Conservation (phyloP, 2,113 vertebrate species). For the Percina caprodes region DNA sequence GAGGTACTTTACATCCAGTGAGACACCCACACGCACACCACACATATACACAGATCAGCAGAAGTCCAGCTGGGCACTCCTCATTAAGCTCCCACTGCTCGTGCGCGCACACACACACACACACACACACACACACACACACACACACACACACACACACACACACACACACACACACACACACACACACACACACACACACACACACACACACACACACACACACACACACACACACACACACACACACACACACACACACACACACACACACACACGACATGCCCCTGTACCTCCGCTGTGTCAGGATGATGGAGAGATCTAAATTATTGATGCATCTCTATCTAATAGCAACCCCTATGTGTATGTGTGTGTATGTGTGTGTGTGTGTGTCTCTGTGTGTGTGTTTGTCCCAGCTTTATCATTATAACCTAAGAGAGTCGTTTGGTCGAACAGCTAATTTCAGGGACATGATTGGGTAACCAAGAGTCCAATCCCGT, state of each 20-base stretch:
- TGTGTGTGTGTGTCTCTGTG: constrained; percentile 3
- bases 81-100: constrained; percentile 54
- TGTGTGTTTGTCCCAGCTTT: constrained; percentile 50
- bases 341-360: constrained; percentile 68
- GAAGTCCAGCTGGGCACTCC: constrained; percentile 65
- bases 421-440: constrained; percentile 59
- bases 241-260: background rate
- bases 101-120: background rate
- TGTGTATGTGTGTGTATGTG: background rate
- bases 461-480: constrained; percentile 52
- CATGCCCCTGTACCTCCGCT: constrained; percentile 51
- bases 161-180: background rate
- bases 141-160: background rate
- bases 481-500: constrained; percentile 10
- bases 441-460: constrained; percentile 53
- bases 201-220: background rate
- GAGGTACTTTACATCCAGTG: constrained; percentile 19
- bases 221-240: background rate
- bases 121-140: background rate
- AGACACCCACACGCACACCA: constrained; percentile 7
- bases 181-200: constrained; percentile 7
- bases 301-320: constrained; percentile 70
- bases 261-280: constrained; percentile 23
- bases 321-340: constrained; percentile 80
- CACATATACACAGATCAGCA: constrained; percentile 21